These are phyloP conservation scores for Gambusia holbrooki DNA, from an alignment of 2,113 vertebrate species.

Conservation along the genomic window DNA sequence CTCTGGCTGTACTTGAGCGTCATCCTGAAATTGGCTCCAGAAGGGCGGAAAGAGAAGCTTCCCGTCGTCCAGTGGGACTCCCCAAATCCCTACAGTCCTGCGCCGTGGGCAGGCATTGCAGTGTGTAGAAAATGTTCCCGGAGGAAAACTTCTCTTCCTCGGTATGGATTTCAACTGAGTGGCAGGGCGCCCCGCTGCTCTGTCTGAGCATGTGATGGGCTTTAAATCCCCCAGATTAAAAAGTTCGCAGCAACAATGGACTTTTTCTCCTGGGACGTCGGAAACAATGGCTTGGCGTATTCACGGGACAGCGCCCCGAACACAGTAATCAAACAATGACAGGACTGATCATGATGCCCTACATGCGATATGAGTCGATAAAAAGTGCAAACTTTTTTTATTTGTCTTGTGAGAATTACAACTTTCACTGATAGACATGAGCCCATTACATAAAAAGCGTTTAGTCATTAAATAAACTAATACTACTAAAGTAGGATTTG, in stretches of 20 bases:
- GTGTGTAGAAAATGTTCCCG: background rate
- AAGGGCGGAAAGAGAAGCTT: background rate
- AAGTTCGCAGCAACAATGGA: constrained; percentile 76
- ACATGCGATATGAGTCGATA: too few relatives aligned
- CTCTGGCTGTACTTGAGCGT: constrained; percentile 79
- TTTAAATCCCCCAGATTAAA: constrained; percentile 78
- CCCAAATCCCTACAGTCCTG: constrained; percentile 1
- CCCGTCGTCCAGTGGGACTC: background rate
- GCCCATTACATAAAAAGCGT: too few relatives aligned
- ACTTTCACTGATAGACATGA: too few relatives aligned
- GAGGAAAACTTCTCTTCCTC: constrained; percentile 16
- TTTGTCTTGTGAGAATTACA: too few relatives aligned
- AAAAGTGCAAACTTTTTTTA: too few relatives aligned
- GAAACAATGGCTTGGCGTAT: constrained; percentile 55
- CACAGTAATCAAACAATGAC: background rate
- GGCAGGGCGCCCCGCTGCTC: constrained; percentile 27
- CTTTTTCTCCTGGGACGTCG: constrained; percentile 67
- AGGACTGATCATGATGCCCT: too few relatives aligned
- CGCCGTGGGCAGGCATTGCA: constrained; percentile 17
- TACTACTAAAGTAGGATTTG: background rate
- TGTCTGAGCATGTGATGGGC: constrained; percentile 75
- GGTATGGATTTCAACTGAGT: constrained; percentile 28
- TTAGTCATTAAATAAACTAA: too few relatives aligned
- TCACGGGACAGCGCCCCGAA: constrained; percentile 19
- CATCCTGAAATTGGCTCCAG: constrained; percentile 35